These are phyloP conservation scores for Paedocypris micromegethes DNA, from an alignment of 2,797 vertebrate genomes.

Conservation along the genomic window DNA sequence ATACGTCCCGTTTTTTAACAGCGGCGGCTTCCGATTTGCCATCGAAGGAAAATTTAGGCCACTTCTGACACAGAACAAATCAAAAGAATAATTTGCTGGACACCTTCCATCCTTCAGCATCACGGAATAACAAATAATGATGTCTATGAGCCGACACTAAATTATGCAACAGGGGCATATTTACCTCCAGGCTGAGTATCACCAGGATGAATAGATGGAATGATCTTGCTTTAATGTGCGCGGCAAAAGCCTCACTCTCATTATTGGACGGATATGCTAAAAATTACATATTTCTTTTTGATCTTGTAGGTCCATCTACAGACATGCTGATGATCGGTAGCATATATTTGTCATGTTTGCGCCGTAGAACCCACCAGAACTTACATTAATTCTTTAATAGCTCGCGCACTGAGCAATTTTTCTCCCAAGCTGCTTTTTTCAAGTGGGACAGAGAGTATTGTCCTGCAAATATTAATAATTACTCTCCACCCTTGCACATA, in stretches of 20 bases:
- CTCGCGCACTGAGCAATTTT: conserved; percentile 35
- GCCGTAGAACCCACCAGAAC: conserved; percentile 25
- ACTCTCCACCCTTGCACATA: conserved; percentile 29
- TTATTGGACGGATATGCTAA: conserved; percentile 40
- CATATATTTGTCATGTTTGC: conserved; percentile 35
- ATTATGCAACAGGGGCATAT: conserved; percentile 23
- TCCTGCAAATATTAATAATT: conserved; percentile 45
- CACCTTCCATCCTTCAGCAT: conserved; percentile 3
- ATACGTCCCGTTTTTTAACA: too few species aligned
- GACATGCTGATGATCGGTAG: conserved; percentile 29
- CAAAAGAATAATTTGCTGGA: conserved; percentile 5
- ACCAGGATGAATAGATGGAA: conserved; percentile 41
- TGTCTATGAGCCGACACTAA: conserved; percentile 13
- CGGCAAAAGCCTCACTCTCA: conserved; percentile 21
- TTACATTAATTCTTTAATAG: conserved; percentile 49
- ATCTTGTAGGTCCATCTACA: conserved; percentile 44
- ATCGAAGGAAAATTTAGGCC: neutral
- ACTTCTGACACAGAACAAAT: neutral
- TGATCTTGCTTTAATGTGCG: conserved; percentile 40
- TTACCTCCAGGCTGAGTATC: conserved; percentile 7
- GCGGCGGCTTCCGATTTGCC: neutral
- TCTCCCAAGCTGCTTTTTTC: conserved; percentile 43
- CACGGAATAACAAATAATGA: conserved; percentile 22
- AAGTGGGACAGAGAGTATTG: conserved; percentile 23
- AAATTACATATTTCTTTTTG: conserved; percentile 52